A percentile compares a stretch with the other conserved stretches of the same genome.
phyloP scores from a whole-genome alignment of 2,797 vertebrate species.

The Loriculus beryllinus region DNA sequence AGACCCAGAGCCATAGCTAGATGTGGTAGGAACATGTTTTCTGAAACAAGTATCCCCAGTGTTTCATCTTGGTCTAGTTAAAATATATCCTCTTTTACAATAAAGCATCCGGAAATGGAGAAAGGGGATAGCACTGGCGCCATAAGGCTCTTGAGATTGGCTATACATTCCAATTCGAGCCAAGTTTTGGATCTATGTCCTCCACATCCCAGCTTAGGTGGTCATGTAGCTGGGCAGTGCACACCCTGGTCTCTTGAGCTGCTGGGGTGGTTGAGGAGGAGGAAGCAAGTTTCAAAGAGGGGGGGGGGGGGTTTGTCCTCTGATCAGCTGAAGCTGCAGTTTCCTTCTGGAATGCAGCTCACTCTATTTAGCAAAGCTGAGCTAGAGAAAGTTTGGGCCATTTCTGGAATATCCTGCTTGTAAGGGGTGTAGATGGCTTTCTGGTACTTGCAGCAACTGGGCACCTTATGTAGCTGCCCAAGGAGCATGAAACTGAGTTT shows the following conservation, averaged over 20 bases:
- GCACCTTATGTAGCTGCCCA: not conserved
- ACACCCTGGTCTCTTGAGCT: not conserved
- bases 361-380: not conserved
- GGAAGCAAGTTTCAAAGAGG: not conserved
- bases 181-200: not conserved
- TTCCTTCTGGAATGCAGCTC: not conserved
- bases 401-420: not conserved
- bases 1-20: not conserved
- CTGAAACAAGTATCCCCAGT: not conserved
- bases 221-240: not conserved
- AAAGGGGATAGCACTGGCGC: not conserved
- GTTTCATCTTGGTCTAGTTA: not conserved
- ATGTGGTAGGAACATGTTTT: not conserved
- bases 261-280: not conserved
- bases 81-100: not conserved
- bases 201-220: not conserved
- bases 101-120: not conserved
- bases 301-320: not conserved
- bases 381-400: not conserved
- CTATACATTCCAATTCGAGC: not conserved
- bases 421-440: not conserved
- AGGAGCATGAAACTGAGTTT: not conserved
- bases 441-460: not conserved
- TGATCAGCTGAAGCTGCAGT: not conserved
- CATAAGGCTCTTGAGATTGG: not conserved